Evolutionary conservation across 1,140 invertebrate genomes (phyloP).

Genomic region (Drosophila nasuta): DNA sequence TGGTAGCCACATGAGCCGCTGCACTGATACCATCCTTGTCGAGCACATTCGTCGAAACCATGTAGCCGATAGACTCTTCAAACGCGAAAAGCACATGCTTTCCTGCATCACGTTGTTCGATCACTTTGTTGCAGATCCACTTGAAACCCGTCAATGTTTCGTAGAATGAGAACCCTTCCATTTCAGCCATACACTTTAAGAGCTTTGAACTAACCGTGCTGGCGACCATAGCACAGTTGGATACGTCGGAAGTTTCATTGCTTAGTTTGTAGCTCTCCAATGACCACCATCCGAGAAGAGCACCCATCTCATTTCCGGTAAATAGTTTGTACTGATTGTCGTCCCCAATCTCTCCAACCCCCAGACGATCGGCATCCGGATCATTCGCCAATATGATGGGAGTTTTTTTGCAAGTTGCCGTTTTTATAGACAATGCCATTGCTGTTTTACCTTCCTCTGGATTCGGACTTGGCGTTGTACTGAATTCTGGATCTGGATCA

Average conservation of each 20-base stretch:
- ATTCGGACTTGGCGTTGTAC: conserved; percentile 96
- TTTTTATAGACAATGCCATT: conserved; percentile 93
- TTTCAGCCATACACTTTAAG: conserved; percentile 90
- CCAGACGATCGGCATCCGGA: conserved; percentile 98
- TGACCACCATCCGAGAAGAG: conserved; percentile 97
- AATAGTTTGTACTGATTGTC: conserved; percentile 94
- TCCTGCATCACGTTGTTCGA: conserved; percentile 89
- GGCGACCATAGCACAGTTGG: conserved; percentile 92
- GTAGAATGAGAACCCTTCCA: conserved; percentile 94
- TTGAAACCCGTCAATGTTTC: conserved; percentile 99
- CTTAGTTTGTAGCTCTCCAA: conserved; percentile 88
- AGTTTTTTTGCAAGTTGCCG: conserved; percentile 90
- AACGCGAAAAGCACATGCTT: conserved; percentile 96
- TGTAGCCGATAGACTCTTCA: conserved; percentile 98
- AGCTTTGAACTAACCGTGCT: conserved; percentile 99
- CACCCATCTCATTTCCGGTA: conserved; percentile 97
- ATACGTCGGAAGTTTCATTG: conserved; percentile 85
- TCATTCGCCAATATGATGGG: conserved; percentile 97
- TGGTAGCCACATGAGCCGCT: conserved; percentile 91
- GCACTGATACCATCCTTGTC: conserved; percentile 99
- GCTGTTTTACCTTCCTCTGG: conserved; percentile 97
- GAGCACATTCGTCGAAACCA: conserved; percentile 93
- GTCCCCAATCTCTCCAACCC: conserved; percentile 92
- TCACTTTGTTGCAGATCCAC: conserved; percentile 98
- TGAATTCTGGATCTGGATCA: conserved; percentile 97